Conservation (phyloP, 2,113 vertebrate species). For the Colius striatus region DNA sequence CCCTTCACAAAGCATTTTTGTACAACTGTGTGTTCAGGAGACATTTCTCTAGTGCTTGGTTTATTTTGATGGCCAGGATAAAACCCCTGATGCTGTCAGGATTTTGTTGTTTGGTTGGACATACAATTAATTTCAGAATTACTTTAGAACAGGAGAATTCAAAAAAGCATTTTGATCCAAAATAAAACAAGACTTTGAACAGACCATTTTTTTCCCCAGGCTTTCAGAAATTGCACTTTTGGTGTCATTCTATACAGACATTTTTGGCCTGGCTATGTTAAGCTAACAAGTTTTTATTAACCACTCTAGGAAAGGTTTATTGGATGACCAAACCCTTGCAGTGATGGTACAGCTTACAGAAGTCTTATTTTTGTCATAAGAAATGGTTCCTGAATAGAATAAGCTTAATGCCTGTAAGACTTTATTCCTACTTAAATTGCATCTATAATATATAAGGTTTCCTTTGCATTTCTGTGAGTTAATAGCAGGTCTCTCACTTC, state of each 20-base stretch:
- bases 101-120: not conserved
- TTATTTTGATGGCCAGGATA: not conserved
- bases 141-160: not conserved
- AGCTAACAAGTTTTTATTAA: not conserved
- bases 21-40: not conserved
- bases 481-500: not conserved
- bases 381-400: not conserved
- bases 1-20: not conserved
- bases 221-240: not conserved
- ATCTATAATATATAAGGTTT: not conserved
- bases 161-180: not conserved
- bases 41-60: not conserved
- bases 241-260: not conserved
- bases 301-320: not conserved
- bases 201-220: not conserved
- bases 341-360: not conserved
- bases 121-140: not conserved
- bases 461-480: not conserved
- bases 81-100: not conserved
- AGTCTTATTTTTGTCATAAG: not conserved
- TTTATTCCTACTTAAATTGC: not conserved
- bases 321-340: not conserved
- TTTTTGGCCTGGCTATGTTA: not conserved
- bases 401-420: not conserved
- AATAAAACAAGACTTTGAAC: not conserved